Conservation (phyloP, 2,113 vertebrate genomes). For the Butastur rufipennis region DNA sequence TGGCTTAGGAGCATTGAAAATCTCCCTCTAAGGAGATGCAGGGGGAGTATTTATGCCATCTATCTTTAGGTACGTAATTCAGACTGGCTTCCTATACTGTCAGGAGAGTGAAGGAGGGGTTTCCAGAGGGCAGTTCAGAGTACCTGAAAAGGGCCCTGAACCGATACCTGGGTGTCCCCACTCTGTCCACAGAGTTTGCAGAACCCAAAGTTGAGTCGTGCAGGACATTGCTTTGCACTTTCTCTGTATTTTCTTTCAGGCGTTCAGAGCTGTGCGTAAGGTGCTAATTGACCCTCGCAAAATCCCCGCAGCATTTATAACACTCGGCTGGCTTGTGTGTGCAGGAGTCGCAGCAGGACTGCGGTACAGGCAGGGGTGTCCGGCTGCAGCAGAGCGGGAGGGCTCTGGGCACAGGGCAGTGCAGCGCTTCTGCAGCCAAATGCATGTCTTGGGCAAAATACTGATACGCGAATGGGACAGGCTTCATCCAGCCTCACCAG, state of each 20-base stretch:
- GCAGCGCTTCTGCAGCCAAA: background rate
- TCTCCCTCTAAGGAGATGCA: background rate
- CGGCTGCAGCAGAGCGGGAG: fast-evolving
- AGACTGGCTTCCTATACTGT: background rate
- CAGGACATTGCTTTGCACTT: background rate
- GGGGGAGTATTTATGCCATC: background rate
- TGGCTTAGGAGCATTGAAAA: background rate
- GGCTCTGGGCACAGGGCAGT: background rate
- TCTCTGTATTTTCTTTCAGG: background rate
- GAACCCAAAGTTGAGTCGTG: background rate
- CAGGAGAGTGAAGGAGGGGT: background rate
- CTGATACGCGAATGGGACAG: fast-evolving
- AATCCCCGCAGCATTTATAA: background rate
- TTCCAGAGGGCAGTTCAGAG: background rate
- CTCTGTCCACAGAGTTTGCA: background rate
- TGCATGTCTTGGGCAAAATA: background rate
- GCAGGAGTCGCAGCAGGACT: background rate
- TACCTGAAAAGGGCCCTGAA: background rate
- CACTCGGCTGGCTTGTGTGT: fast-evolving
- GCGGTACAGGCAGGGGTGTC: background rate
- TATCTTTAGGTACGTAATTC: background rate
- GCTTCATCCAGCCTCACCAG: background rate
- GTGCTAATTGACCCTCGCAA: background rate
- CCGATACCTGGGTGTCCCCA: background rate
- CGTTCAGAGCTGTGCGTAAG: background rate